phyloP scores from a whole-genome alignment of 2,888 invertebrate species.

The Linnaemya tessellans region DNA sequence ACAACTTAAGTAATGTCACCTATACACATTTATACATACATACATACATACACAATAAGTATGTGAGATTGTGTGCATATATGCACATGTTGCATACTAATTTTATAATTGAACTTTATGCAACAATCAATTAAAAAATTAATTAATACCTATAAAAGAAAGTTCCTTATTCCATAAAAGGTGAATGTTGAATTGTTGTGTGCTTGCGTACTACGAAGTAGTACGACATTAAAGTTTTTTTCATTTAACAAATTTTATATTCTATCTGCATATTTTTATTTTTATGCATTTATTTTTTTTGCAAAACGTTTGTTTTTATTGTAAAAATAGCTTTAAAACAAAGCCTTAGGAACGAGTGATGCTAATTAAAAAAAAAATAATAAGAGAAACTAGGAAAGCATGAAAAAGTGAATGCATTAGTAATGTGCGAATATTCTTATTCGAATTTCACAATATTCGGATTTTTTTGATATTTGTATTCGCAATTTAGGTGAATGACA shows the following conservation, averaged over 20 bases:
- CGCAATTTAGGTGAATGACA: no score
- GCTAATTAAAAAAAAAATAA: slow-evolving; percentile 33
- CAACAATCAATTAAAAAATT: slow-evolving; percentile 39
- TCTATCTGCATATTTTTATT: slow-evolving; percentile 6
- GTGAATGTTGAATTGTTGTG: slow-evolving; percentile 56
- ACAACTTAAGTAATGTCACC: no score
- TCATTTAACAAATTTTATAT: background rate
- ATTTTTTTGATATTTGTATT: no score
- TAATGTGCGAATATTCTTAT: no score
- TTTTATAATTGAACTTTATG: slow-evolving; percentile 40
- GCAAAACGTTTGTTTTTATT: slow-evolving; percentile 38
- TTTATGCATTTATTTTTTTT: slow-evolving; percentile 22
- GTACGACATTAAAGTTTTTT: background rate
- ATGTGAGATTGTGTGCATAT: no score
- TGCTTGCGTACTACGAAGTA: slow-evolving; percentile 7
- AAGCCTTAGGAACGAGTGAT: slow-evolving; percentile 22
- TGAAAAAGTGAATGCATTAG: slow-evolving; percentile 1
- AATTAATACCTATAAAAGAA: slow-evolving; percentile 37
- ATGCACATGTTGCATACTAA: no score
- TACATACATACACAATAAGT: no score
- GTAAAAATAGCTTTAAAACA: slow-evolving; percentile 53
- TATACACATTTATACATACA: background rate
- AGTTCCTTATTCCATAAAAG: slow-evolving; percentile 67
- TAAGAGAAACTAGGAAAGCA: slow-evolving; percentile 15
- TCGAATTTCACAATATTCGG: no score